Evolutionary conservation across 2,888 invertebrate genomes (phyloP), one percentile per base, ranked within the genome.

Genomic region (Orchesella flavescens): DNA sequence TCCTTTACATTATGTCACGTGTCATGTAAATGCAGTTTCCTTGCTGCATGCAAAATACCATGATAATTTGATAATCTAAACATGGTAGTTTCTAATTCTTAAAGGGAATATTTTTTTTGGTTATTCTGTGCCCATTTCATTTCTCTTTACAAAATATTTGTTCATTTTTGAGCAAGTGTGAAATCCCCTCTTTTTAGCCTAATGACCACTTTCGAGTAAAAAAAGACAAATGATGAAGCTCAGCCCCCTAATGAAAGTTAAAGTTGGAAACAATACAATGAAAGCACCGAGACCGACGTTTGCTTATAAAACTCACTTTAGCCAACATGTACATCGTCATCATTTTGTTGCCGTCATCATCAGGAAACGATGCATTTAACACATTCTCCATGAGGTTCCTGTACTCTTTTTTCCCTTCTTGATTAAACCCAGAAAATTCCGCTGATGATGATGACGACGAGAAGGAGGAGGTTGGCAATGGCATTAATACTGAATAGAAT

Each of bases 151-250:
- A 63, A 34, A 34, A 34, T 34, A 34, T 34, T 34, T 34, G 23
- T 10, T 43, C 19, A 15, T 34, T 44, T 65, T 65, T 65, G 43
- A 44, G 57, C n/a, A 76, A 77, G 76, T 77, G 76, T 77, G 76
- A 77, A 77, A 77, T 68, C 68, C 44, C 43, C 76, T 23, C 19
- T 43, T 55, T n/a, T 66, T 76, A 57, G 55, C 76, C 46, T 77
- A 77, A 77, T 77, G 76, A 77, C 76, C 76, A 77, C 76, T 77
- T 77, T 68, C 17, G 49, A 24, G 57, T 68, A 68, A 68, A 77
- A 59, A 77, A 68, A 77, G 76, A 77, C 76, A 77, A 77, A 77
- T 77, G 76, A 77, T 66, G 44, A 46, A 55, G 59, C 43, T 63
- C 76, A 77, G 19, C 76, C 76, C 76, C 34, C 34, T 34, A 34